Evolutionary conservation across 2,797 vertebrate species (phyloP).

Genomic region (Silurus lanzhouensis): DNA sequence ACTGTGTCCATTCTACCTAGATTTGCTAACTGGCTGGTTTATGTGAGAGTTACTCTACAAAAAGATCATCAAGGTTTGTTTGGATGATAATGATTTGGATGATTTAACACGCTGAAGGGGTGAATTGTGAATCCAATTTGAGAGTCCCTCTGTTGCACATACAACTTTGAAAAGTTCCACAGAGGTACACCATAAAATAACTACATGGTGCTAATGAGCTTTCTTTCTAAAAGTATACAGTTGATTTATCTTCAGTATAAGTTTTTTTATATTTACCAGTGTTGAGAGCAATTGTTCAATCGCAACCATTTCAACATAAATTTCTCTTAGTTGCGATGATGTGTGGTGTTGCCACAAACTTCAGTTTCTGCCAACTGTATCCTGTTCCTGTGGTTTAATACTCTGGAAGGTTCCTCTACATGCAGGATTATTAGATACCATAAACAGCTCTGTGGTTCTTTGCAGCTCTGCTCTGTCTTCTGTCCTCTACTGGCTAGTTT

Average conservation of each 20-base stretch:
- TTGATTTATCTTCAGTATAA: neutral
- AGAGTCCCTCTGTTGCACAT: neutral
- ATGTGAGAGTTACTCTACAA: neutral
- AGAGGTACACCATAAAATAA: neutral
- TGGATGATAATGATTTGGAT: neutral
- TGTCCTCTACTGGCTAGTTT: constrained; percentile 20
- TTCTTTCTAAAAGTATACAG: neutral
- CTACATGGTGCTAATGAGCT: neutral
- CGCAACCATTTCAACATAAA: neutral
- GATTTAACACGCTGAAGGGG: neutral
- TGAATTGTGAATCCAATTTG: neutral
- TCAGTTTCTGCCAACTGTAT: neutral
- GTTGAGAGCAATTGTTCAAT: neutral
- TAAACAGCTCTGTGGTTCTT: neutral
- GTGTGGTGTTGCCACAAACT: neutral
- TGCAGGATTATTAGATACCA: constrained; percentile 17
- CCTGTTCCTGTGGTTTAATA: constrained; percentile 11
- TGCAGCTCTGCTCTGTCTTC: neutral
- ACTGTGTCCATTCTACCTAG: neutral
- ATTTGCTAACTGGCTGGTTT: neutral
- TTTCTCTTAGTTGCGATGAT: neutral
- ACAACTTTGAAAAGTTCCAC: neutral
- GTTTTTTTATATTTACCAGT: neutral
- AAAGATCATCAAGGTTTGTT: neutral
- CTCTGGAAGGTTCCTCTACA: neutral